phyloP scores from a whole-genome alignment of 2,888 invertebrate genomes.

The Tipula lateralis region DNA sequence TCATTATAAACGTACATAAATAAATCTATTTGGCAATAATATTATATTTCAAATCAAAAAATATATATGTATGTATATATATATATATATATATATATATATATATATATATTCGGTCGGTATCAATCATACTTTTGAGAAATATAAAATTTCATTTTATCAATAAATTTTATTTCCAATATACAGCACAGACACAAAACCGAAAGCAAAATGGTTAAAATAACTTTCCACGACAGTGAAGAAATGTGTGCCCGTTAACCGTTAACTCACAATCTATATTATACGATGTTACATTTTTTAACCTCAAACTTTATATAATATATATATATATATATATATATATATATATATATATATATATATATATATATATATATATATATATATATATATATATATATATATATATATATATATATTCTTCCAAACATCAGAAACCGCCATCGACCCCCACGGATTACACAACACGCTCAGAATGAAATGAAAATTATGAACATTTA shows the following conservation, averaged over 20 bases:
- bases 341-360: too few relatives aligned
- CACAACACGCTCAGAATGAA: background rate
- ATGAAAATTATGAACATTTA: background rate
- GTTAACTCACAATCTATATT: background rate
- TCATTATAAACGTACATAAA: background rate
- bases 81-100: background rate
- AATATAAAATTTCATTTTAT: background rate
- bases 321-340: too few relatives aligned
- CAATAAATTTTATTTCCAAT: background rate
- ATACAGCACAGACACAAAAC: background rate
- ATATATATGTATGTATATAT: background rate
- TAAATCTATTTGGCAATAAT: background rate
- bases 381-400: too few relatives aligned
- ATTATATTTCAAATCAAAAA: slow-evolving; percentile 4
- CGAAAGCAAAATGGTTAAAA: background rate
- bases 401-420: too few relatives aligned
- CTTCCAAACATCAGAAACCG: background rate
- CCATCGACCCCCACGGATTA: background rate
- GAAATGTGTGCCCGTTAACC: slow-evolving; percentile 1
- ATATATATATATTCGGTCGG: background rate
- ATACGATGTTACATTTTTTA: background rate
- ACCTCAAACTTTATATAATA: background rate
- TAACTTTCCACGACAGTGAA: background rate
- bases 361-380: too few relatives aligned
- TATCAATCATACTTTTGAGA: slow-evolving; percentile 11